phyloP scores from a whole-genome alignment of 1,140 invertebrate genomes.

The Formica exsecta region DNA sequence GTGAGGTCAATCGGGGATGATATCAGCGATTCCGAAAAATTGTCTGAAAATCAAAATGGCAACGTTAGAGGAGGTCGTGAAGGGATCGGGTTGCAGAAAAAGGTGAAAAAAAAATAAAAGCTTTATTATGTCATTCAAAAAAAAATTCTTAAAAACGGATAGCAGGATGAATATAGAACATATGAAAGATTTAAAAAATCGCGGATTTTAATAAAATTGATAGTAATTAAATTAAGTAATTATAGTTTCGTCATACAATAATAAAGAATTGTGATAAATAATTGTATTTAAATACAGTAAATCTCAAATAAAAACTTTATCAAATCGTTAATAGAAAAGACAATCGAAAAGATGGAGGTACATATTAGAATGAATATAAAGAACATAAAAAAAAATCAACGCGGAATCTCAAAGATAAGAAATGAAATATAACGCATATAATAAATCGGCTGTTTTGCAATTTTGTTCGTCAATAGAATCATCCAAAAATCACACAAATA shows the following conservation, averaged over 20 bases:
- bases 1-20: no score
- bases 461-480: background rate
- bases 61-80: slow-evolving; percentile 27
- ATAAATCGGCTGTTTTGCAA: background rate
- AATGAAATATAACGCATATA: slow-evolving; percentile 2
- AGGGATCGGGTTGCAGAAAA: slow-evolving; percentile 10
- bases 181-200: background rate
- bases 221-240: background rate
- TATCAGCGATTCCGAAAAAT: no score
- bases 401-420: background rate
- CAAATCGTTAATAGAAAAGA: slow-evolving; percentile 18
- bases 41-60: slow-evolving; percentile 56
- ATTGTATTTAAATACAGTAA: background rate
- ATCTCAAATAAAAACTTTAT: background rate
- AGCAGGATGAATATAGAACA: background rate
- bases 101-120: slow-evolving; percentile 12
- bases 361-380: background rate
- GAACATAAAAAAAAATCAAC: background rate
- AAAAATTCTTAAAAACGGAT: background rate
- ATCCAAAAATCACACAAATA: background rate
- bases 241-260: background rate
- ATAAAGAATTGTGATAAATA: background rate
- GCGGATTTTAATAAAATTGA: background rate
- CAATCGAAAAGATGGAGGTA: background rate
- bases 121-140: slow-evolving; percentile 5